phyloP scores from a whole-genome alignment of 2,888 invertebrate genomes.

The Oscheius sp. region DNA sequence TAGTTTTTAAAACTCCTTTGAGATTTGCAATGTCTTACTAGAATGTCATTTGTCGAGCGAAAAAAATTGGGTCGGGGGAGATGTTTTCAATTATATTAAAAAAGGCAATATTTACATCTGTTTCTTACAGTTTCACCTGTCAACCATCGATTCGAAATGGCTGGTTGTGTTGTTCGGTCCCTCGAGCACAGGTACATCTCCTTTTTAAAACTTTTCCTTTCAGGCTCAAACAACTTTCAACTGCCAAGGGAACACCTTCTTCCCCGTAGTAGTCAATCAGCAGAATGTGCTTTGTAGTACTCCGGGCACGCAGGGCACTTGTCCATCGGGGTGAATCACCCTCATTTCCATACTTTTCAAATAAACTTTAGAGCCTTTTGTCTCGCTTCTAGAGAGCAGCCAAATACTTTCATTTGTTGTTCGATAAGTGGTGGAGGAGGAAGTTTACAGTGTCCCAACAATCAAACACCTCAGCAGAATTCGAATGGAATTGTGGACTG shows the following conservation, averaged over 20 bases:
- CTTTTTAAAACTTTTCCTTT: not conserved
- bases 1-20: no score
- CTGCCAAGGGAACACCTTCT: constrained; percentile 19
- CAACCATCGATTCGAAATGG: constrained; percentile 29
- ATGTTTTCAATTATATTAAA: not conserved
- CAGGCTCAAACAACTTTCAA: constrained; percentile 21
- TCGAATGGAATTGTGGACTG: constrained; percentile 35
- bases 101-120: not conserved
- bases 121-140: constrained; percentile 19
- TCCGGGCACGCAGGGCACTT: constrained; percentile 10
- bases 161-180: constrained; percentile 25
- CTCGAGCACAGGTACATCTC: constrained; percentile 46
- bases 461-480: constrained; percentile 52
- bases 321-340: not conserved
- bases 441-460: constrained; percentile 54
- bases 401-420: constrained; percentile 39
- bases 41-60: no score
- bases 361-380: constrained; percentile 2
- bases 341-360: not conserved
- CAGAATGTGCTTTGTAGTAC: constrained; percentile 7
- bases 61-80: no score
- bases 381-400: not conserved
- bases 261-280: constrained; percentile 9
- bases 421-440: constrained; percentile 39
- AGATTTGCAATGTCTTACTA: no score